Base-by-base conservation (phyloP, 2,888 invertebrate genomes). In the Rhagium mordax region DNA sequence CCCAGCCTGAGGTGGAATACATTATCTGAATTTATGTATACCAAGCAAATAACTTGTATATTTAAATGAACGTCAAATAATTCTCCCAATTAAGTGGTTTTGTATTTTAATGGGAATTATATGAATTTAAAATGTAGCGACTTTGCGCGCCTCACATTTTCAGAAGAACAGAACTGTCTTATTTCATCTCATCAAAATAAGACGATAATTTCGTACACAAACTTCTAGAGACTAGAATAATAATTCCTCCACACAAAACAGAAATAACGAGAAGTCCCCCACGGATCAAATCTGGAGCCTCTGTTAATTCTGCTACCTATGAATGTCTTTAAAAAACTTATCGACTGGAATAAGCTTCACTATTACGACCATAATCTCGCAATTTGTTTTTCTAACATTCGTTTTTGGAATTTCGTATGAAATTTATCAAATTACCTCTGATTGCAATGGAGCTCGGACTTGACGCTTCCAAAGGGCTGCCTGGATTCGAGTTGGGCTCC, bases 401-500 rank as follows among this genome's bases (percentile, higher is more conserved):
- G n/a, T n/a, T n/a, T n/a, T n/a, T n/a, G n/a, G n/a, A n/a, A n/a
- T n/a, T n/a, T n/a, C n/a, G n/a, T n/a, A n/a, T n/a, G 13, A 33
- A 33, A 33, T 33, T 1, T 3, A 33, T 33, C 33, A 33, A 33
- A 41, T 79, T 81, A 87, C 87, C 87, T 84, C 84, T 84, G 65
- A 85, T 79, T 68, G 84, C 79, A 74, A 86, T 81, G 47, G 87
- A 85, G 75, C 83, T 82, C 48, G 87, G 86, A 80, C 87, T 88
- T 53, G 86, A 84, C 48, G 86, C 86, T 79, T 88, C 88, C 75
- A 86, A 81, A 70, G 88, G 88, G 82, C 88, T 88, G 70, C 85
- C 85, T 65, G 88, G 88, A 80, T 87, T 87, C 51, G 88, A 88
- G 70, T 82, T 84, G 61, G 85, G 83, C 80, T 88, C 88, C 78